Evolutionary conservation across 35 echinoderm and acorn worm species (phyloP), one percentile per base, ranked within the genome.

Genomic region (Ophiothrix spiculata): DNA sequence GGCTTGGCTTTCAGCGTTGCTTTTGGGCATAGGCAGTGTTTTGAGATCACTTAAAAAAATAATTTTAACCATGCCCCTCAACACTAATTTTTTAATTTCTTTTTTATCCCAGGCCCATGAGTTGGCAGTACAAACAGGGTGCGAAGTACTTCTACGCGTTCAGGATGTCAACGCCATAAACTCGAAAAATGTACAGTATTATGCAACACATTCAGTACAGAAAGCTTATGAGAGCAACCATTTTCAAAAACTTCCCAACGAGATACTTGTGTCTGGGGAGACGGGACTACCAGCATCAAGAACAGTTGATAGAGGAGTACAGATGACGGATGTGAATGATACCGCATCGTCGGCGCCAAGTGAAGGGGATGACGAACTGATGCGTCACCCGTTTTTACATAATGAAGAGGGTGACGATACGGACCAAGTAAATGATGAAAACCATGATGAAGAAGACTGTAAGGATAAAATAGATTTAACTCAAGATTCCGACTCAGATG

Each of bases 401-500:
- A n/a, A n/a, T n/a, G 3, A 15, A 15, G 60, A n/a, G 60, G 4
- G 23, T 10, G 29, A 4, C 4, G 60, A 28, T 2, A 69, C 42
- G 6, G 23, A 69, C 29, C 16, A 2, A 2, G 25, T 25, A 12
- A 15, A 69, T 12, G 4, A 2, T n/a, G 25, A 10, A 69, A 69
- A 69, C 25, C 60, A 69, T n/a, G 1, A 69, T 25, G 16, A 69
- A n/a, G 23, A n/a, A n/a, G n/a, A n/a, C 4, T 25, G 60, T 21
- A 54, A n/a, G 16, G 25, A 69, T 15, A 10, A 69, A 69, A n/a
- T 15, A 25, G 60, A 69, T 28, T 28, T 69, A 15, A 69, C 60
- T 4, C 60, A 69, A 69, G 60, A 69, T n/a, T 69, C 60, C 16
- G 60, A 69, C 60, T 69, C 60, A 28, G 60, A 69, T 69, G 60